Evolutionary conservation across 2,888 invertebrate species (phyloP), one percentile per base, ranked within the genome.

Genomic region (Dichetophora obliterata): DNA sequence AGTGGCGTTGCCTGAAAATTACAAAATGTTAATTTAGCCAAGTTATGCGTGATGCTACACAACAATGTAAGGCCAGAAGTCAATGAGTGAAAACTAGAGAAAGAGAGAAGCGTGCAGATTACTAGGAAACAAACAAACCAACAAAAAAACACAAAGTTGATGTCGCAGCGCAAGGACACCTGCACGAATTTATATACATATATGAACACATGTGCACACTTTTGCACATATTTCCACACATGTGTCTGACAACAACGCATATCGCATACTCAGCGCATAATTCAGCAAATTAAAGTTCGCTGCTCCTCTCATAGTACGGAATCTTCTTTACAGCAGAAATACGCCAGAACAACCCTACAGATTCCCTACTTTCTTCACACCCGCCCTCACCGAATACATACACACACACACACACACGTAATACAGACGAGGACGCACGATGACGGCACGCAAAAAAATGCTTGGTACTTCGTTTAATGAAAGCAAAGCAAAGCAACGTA

Each of bases 251-350:
- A 31, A 52, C 65, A 16, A 27, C 50, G 52, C 50, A 3, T 65
- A 9, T 65, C 34, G 69, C 70, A 52, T 70, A 70, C 50, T 27
- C 19, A 27, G 31, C 24, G 72, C 71, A 66, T 72, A 76, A 66
- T 76, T 76, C 54, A 66, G 52, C 65, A 66, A 76, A 76, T 76
- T 72, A 66, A 76, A 72, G 66, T 63, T 63, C 61, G 63, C 72
- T 61, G 72, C 72, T 61, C 61, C 72, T 61, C 61, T 63, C 34
- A 14, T 8, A 8, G 24, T 9, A 54, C 14, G 24, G 14, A 19
- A 63, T 69, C 27, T 54, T 54, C 19, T 19, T 54, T 52, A 34
- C 24, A 27, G 24, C 22, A 50, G 50, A 68, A 48, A 19, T 19
- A 22, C 24, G 63, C 63, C 5, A 3, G n/a, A 43, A 14, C 43